Evolutionary conservation across 2,888 invertebrate species (phyloP), one percentile per base, ranked within the genome.

Genomic region (Pandemis cinnamomeana): DNA sequence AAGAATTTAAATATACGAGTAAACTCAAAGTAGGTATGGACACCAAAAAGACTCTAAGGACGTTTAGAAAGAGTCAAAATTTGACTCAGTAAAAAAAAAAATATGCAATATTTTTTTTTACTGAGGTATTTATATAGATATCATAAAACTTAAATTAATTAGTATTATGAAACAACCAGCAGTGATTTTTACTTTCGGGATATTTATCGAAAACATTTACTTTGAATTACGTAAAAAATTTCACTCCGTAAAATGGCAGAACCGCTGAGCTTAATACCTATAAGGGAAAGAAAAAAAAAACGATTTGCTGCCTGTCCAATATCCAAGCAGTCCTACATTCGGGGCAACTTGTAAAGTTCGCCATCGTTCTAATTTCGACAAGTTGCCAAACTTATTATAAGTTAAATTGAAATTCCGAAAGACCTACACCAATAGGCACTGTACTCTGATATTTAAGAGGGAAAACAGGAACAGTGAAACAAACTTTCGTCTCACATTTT

Each of bases 331-430:
- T 69, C 61, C 73, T 60, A 71, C 66, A 67, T 53, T 73, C 44
- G 36, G 51, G 67, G 20, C 66, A 55, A 62, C 66, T 74, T 61
- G 60, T 73, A 55, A 74, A 74, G 42, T 74, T 62, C 42, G 67
- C 55, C 61, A 70, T 58, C 70, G 53, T 67, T 72, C 70, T 89
- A 89, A 90, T 90, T 90, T 87, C 83, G 82, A 84, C 85, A 84
- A 89, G 82, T 89, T 88, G 80, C 79, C 75, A 82, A 88, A 88
- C 85, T 91, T 89, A 88, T 88, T 89, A 86, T 87, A 91, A 91
- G 89, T 91, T 91, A 91, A 91, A 91, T 91, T 91, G 89, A 90
- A 91, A 91, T 86, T 88, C 82, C 80, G 81, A 83, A 86, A 83
- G 84, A 84, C 81, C 84, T 82, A 79, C 80, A 80, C 82, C 82